Conservation (phyloP, 1,140 invertebrate species). For the Leucophenga varia region DNA sequence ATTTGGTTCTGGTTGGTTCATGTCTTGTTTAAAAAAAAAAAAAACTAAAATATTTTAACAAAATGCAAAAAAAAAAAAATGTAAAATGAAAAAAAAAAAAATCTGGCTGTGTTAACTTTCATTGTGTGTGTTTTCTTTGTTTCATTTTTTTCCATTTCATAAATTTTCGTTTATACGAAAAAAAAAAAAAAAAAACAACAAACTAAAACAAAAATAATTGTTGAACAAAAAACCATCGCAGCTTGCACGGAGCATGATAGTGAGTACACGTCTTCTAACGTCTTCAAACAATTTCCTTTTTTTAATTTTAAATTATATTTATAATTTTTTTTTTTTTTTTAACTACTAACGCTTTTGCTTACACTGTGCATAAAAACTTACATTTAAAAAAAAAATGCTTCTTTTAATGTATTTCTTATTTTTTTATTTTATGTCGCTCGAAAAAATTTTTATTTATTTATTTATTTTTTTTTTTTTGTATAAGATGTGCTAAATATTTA, state of each 20-base stretch:
- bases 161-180: constrained; percentile 20
- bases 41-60: too few relatives aligned
- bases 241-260: constrained; percentile 82
- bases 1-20: too few relatives aligned
- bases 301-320: constrained; percentile 20
- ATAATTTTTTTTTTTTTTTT: constrained; percentile 26
- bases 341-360: constrained; percentile 15
- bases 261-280: constrained; percentile 66
- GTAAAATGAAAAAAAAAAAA: too few relatives aligned
- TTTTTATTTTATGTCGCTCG: background rate
- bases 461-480: too few relatives aligned
- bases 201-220: too few relatives aligned
- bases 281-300: constrained; percentile 34
- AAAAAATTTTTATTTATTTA: too few relatives aligned
- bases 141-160: constrained; percentile 28
- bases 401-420: too few relatives aligned
- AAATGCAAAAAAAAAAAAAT: too few relatives aligned
- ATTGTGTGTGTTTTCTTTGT: constrained; percentile 41
- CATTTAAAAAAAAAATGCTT: background rate
- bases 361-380: constrained; percentile 29
- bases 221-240: constrained; percentile 56
- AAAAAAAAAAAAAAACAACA: constrained; percentile 15
- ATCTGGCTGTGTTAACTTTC: constrained; percentile 44
- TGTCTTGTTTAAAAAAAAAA: too few relatives aligned
- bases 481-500: too few relatives aligned